These are phyloP conservation scores for Scalopus aquaticus DNA, from an alignment of 2,113 vertebrate genomes.

Conservation along the genomic window DNA sequence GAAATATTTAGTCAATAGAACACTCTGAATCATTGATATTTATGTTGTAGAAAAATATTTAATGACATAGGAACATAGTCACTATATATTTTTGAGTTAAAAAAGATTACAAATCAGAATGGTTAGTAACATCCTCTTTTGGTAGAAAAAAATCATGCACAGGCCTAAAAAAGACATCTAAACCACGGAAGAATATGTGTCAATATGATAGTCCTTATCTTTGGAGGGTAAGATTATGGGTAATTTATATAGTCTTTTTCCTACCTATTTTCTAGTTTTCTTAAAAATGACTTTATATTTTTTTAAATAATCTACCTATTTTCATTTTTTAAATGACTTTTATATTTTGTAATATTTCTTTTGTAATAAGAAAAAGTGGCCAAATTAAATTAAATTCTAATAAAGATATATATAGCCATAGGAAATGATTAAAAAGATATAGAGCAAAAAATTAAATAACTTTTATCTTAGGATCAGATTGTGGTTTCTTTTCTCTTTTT, in stretches of 20 bases:
- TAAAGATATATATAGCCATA: background rate
- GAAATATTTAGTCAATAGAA: background rate
- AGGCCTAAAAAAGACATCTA: background rate
- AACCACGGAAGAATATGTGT: background rate
- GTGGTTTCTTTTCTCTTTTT: background rate
- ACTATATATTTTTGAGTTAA: background rate
- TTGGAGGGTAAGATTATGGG: background rate
- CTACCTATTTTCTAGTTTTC: background rate
- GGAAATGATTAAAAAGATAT: background rate
- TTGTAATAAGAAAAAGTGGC: background rate
- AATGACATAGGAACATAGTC: background rate
- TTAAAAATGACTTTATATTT: no score
- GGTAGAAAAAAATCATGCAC: background rate
- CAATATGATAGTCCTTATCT: background rate
- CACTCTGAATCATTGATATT: background rate
- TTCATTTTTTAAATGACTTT: background rate
- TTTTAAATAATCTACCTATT: background rate
- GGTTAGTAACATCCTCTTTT: background rate
- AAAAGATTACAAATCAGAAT: background rate
- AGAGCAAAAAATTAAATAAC: background rate
- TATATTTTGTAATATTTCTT: no score
- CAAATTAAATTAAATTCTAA: conserved; percentile 52
- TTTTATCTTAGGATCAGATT: background rate
- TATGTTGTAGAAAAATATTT: background rate
- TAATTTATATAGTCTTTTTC: background rate